phyloP scores from a whole-genome alignment of 2,113 vertebrate genomes.

The Sylvilagus bachmani region DNA sequence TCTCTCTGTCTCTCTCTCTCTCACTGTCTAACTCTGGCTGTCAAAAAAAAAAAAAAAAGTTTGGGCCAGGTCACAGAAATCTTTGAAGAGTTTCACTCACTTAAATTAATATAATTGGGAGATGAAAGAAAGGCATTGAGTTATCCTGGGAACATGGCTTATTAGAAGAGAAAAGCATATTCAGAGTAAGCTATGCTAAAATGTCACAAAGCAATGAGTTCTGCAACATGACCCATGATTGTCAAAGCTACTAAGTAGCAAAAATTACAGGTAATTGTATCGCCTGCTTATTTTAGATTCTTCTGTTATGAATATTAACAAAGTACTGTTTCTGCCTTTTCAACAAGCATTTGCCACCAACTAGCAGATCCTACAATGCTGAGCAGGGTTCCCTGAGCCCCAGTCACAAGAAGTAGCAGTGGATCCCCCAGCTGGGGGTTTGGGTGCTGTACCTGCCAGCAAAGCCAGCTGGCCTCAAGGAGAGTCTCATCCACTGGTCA shows the following conservation, averaged over 20 bases:
- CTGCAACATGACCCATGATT: neutral
- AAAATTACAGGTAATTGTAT: neutral
- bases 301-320: conserved; percentile 39
- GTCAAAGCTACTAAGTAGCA: conserved; percentile 44
- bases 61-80: neutral
- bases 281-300: neutral
- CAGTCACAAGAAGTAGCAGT: neutral
- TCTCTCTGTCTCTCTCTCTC: too few species aligned
- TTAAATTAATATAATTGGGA: conserved; percentile 48
- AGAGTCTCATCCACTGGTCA: neutral
- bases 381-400: neutral
- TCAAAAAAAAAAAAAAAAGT: neutral
- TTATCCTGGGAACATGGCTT: conserved; percentile 7
- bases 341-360: neutral
- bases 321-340: neutral
- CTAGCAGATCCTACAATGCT: neutral
- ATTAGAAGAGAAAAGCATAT: conserved; percentile 61
- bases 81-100: conserved; percentile 52
- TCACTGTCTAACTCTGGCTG: too few species aligned
- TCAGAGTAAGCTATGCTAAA: conserved; percentile 72
- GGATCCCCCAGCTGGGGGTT: fast-evolving
- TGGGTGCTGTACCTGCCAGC: neutral
- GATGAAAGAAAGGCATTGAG: conserved; percentile 49
- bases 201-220: conserved; percentile 28
- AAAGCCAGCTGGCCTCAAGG: neutral